Evolutionary conservation across 2,113 vertebrate genomes (phyloP).

Genomic region (Machaerirhynchus nigripectus): DNA sequence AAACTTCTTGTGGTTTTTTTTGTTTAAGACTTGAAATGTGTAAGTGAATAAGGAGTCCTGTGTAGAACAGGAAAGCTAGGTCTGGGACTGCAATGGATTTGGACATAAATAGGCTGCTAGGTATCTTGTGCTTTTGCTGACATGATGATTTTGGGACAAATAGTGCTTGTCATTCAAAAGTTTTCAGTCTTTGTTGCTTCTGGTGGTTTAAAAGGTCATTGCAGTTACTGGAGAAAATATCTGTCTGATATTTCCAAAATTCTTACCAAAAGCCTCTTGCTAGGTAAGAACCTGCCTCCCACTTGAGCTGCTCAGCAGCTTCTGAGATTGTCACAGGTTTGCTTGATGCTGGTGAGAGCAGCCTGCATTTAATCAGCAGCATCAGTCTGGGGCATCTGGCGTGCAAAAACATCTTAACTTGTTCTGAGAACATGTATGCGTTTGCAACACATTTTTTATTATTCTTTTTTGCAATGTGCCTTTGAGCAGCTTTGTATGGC

Average conservation of each 20-base stretch:
- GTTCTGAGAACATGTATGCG: not conserved
- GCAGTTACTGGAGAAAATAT: not conserved
- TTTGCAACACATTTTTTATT: not conserved
- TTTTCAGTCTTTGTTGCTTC: not conserved
- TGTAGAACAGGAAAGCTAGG: not conserved
- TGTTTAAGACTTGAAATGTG: not conserved
- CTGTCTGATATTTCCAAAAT: not conserved
- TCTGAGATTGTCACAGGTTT: not conserved
- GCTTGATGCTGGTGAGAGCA: not conserved
- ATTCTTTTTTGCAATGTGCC: not conserved
- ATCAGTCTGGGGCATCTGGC: not conserved
- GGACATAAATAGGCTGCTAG: not conserved
- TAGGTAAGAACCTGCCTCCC: not conserved
- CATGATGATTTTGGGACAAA: not conserved
- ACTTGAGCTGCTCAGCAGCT: not conserved
- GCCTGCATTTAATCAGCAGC: not conserved
- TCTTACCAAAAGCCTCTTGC: not conserved
- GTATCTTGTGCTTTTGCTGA: not conserved
- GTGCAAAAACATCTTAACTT: not conserved
- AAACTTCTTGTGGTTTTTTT: not conserved
- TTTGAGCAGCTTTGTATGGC: conserved; percentile 5
- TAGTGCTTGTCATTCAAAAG: not conserved
- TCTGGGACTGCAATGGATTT: not conserved
- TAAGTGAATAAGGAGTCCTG: not conserved
- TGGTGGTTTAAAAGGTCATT: not conserved